Conservation (phyloP, 2,113 vertebrate species). For the Pseudopodoces humilis region DNA sequence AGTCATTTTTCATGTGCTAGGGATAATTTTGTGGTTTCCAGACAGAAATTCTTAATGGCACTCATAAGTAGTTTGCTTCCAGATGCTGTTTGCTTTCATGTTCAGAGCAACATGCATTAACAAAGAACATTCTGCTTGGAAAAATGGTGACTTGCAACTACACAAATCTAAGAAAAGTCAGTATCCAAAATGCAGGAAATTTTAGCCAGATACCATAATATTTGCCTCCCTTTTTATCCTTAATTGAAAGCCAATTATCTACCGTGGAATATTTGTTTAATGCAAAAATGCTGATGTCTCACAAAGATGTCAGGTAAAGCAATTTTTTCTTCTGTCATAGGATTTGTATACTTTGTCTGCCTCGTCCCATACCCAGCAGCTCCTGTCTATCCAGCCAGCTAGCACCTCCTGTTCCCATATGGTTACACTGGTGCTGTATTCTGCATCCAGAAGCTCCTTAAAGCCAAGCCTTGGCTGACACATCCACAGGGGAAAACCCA, state of each 20-base stretch:
- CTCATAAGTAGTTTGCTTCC: neutral
- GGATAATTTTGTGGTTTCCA: conserved; percentile 8
- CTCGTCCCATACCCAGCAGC: neutral
- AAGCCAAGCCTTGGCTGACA: neutral
- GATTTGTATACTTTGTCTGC: neutral
- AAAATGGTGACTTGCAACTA: neutral
- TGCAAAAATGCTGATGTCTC: neutral
- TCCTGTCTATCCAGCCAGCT: neutral
- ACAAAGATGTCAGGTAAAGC: neutral
- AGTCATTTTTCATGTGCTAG: neutral
- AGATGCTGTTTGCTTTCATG: conserved; percentile 25
- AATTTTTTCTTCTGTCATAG: neutral
- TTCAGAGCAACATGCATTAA: neutral
- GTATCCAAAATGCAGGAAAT: neutral
- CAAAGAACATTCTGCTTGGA: neutral
- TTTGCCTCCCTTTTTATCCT: neutral
- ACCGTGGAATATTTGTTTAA: neutral
- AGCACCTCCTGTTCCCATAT: neutral
- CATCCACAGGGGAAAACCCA: neutral
- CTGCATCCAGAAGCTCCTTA: neutral
- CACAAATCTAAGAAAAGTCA: neutral
- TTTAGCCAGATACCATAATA: neutral
- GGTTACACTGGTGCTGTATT: neutral
- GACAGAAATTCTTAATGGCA: conserved; percentile 10
- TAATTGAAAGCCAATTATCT: neutral